A percentile compares a stretch with the other conserved stretches of the same genome.
Evolutionary conservation across 2,888 invertebrate species (phyloP).

Genomic region (Lutraria lutraria): DNA sequence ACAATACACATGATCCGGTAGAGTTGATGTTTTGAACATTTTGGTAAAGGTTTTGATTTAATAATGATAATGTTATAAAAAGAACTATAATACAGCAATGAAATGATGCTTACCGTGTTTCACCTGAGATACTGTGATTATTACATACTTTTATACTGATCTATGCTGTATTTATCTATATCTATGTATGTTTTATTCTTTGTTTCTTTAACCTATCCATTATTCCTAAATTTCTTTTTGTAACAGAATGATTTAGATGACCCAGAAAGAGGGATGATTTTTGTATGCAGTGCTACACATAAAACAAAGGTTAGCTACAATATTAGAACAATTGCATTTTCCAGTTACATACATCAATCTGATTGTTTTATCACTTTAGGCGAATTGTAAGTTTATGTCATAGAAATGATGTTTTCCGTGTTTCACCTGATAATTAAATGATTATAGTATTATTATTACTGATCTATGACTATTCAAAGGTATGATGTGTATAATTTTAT

Average conservation of each 20-base stretch:
- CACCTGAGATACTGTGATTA: conserved; percentile 74
- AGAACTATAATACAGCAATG: conserved; percentile 34
- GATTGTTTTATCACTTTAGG: background rate
- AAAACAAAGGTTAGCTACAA: conserved; percentile 94
- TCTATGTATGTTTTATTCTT: background rate
- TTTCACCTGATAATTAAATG: conserved; percentile 73
- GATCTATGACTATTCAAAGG: conserved; percentile 45
- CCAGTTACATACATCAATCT: background rate
- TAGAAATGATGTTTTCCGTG: conserved; percentile 72
- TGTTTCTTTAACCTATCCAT: no score
- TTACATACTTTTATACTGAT: conserved; percentile 53
- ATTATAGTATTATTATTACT: conserved; percentile 55
- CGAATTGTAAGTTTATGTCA: background rate
- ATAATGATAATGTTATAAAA: no score
- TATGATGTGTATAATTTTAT: background rate
- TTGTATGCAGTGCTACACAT: conserved; percentile 99
- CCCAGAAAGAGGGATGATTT: conserved; percentile 99
- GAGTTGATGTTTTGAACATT: no score
- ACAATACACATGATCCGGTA: no score
- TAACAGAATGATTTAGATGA: conserved; percentile 97
- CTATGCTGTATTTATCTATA: conserved; percentile 28
- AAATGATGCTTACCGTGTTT: conserved; percentile 73
- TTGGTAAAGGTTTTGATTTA: no score
- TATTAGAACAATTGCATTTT: background rate
- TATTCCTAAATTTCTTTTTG: conserved; percentile 35